These are phyloP conservation scores for Cotesia typhae DNA, from an alignment of 1,140 invertebrate species.

Conservation along the genomic window DNA sequence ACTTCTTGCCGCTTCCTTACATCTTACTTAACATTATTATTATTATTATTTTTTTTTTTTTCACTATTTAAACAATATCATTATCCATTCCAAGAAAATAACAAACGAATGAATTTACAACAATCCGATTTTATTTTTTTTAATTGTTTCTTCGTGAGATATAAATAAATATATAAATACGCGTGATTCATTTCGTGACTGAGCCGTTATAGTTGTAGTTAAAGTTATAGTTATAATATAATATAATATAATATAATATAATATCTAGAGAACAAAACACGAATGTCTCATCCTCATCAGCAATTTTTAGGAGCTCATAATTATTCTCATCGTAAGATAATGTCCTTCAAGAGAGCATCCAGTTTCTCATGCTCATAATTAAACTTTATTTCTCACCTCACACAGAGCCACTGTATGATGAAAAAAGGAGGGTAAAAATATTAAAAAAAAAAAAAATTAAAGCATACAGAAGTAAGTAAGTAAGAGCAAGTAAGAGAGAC, in stretches of 20 bases:
- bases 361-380: conserved; percentile 55
- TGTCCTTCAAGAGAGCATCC: conserved; percentile 43
- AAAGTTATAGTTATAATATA: too few relatives aligned
- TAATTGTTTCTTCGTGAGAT: conserved; percentile 44
- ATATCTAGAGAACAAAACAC: conserved; percentile 41
- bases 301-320: conserved; percentile 24
- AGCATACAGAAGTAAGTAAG: conserved; percentile 17
- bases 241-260: too few relatives aligned
- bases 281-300: conserved; percentile 34
- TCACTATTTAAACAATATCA: conserved; percentile 9
- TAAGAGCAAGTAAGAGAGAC: conserved; percentile 8
- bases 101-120: conserved; percentile 9
- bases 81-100: conserved; percentile 16
- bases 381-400: conserved; percentile 57
- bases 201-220: conserved; percentile 45
- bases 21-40: neutral
- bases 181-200: conserved; percentile 46
- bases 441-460: neutral
- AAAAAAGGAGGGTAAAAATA: neutral
- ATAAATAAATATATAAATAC: conserved; percentile 18
- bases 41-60: neutral
- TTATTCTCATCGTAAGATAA: conserved; percentile 46
- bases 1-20: too few relatives aligned
- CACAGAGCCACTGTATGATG: conserved; percentile 6
- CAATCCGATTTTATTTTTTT: conserved; percentile 25